Evolutionary conservation across 2,888 invertebrate species (phyloP).

Genomic region (Epirrhoe alternata): DNA sequence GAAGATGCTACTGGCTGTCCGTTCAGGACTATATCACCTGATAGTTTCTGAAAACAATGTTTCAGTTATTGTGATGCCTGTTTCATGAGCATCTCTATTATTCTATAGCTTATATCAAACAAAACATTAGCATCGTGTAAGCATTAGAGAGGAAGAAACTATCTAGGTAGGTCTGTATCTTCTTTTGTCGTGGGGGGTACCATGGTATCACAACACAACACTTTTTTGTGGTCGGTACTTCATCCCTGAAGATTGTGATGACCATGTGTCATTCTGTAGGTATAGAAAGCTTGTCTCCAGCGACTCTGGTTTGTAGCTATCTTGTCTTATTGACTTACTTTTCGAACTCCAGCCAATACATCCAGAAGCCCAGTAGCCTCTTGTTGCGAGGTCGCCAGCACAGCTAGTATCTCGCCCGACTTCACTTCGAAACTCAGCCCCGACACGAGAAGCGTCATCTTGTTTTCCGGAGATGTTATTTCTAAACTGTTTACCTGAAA

Average conservation of each 20-base stretch:
- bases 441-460: slow-evolving; percentile 86
- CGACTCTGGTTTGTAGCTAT: too few relatives aligned
- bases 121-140: too few relatives aligned
- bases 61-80: too few relatives aligned
- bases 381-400: slow-evolving; percentile 94
- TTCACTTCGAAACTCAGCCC: slow-evolving; percentile 94
- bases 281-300: too few relatives aligned
- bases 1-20: slow-evolving; percentile 91
- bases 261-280: too few relatives aligned
- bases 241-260: too few relatives aligned
- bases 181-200: too few relatives aligned
- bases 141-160: too few relatives aligned
- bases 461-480: slow-evolving; percentile 85
- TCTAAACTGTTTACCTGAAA: slow-evolving; percentile 86
- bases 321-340: slow-evolving; percentile 57
- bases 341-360: slow-evolving; percentile 91
- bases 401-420: slow-evolving; percentile 95
- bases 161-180: too few relatives aligned
- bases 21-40: slow-evolving; percentile 94
- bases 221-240: too few relatives aligned
- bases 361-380: slow-evolving; percentile 95
- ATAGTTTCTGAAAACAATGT: slow-evolving; percentile 71
- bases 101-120: not conserved
- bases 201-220: too few relatives aligned
- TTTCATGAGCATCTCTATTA: not conserved